Percentiles rank a stretch among this genome's conserved stretches.
Evolutionary conservation across 2,888 invertebrate species (phyloP).

Genomic region (Melieria omissa): DNA sequence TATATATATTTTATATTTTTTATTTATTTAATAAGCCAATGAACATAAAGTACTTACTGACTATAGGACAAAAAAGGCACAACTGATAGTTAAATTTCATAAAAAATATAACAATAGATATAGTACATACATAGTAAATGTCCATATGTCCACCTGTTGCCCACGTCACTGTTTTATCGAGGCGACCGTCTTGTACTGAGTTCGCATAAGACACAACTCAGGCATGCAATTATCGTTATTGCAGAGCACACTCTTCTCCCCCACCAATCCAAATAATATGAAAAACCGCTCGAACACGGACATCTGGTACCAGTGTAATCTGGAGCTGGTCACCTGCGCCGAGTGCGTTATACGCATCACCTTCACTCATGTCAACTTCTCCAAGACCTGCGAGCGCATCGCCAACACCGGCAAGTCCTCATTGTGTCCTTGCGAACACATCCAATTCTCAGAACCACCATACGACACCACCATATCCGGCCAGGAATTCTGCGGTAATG

Average conservation of each 20-base stretch:
- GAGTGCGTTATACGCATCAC: slow-evolving; percentile 71
- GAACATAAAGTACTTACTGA: no score
- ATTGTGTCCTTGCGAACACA: slow-evolving; percentile 71
- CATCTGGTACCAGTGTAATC: slow-evolving; percentile 70
- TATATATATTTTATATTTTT: no score
- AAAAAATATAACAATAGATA: no score
- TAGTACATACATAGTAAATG: no score
- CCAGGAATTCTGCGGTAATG: slow-evolving; percentile 72
- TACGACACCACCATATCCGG: slow-evolving; percentile 72
- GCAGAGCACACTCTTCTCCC: slow-evolving; percentile 55
- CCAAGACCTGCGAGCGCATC: slow-evolving; percentile 59
- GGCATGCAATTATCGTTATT: not conserved
- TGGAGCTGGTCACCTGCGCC: slow-evolving; percentile 77
- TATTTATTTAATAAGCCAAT: no score
- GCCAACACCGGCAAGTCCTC: slow-evolving; percentile 58
- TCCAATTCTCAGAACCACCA: slow-evolving; percentile 75
- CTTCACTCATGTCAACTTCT: slow-evolving; percentile 63
- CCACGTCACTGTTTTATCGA: not conserved
- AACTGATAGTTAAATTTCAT: no score
- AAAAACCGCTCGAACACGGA: slow-evolving; percentile 60
- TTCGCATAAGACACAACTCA: not conserved
- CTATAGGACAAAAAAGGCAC: no score
- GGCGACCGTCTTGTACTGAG: no score
- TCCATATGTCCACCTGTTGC: not conserved
- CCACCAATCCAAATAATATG: slow-evolving; percentile 45